Evolutionary conservation across 2,113 vertebrate genomes (phyloP).

Genomic region (Indri indri): DNA sequence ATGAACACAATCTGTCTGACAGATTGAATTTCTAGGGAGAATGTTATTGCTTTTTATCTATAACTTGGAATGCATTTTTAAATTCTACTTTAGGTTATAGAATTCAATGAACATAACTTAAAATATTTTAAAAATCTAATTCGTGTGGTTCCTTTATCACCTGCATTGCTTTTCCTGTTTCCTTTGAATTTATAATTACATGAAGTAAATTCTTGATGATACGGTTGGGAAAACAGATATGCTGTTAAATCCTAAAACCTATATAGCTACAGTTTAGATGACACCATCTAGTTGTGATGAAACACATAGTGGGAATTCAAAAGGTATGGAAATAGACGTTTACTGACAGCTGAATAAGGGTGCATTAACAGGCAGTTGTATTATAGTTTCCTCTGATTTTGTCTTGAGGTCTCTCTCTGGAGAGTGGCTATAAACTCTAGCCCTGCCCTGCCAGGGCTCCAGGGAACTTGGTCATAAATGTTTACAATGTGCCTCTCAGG

Average conservation of each 20-base stretch:
- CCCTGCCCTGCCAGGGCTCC: background rate
- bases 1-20: background rate
- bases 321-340: background rate
- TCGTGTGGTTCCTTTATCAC: background rate
- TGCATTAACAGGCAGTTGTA: background rate
- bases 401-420: background rate
- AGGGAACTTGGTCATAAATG: background rate
- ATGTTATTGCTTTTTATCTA: background rate
- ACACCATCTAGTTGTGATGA: background rate
- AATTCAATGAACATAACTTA: background rate
- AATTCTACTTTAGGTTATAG: background rate
- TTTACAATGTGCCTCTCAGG: background rate
- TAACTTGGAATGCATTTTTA: background rate
- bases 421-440: background rate
- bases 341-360: background rate
- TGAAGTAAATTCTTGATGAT: background rate
- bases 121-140: background rate
- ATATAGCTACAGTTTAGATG: background rate
- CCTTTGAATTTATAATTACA: background rate
- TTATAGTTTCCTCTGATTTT: background rate
- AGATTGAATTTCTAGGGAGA: conserved; percentile 9
- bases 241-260: background rate
- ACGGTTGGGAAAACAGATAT: background rate
- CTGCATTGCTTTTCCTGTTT: background rate
- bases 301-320: background rate